Percentiles rank a stretch among this genome's conserved stretches.
Evolutionary conservation across 2,888 invertebrate genomes (phyloP).

Genomic region (Acleris laterana): DNA sequence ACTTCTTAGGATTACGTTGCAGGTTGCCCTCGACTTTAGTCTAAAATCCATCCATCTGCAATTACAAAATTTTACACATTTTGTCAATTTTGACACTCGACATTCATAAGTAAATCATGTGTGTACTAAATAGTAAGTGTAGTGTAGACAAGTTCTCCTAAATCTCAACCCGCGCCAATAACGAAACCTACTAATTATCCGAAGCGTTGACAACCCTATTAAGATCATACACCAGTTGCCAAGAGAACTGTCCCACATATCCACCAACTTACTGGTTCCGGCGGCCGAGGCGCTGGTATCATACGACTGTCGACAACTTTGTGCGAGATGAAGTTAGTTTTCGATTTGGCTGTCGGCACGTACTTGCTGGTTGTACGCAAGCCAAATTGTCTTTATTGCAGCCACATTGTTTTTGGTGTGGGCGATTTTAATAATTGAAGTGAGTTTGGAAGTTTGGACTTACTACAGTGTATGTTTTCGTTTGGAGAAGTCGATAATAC

Average conservation of each 20-base stretch:
- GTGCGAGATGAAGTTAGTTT: constrained; percentile 24
- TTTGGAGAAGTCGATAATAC: no score
- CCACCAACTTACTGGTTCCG: constrained; percentile 32
- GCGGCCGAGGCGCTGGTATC: constrained; percentile 22
- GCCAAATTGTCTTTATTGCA: constrained; percentile 30
- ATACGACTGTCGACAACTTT: constrained; percentile 31
- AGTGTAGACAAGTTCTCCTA: neutral
- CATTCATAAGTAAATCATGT: no score
- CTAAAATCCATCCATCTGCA: no score
- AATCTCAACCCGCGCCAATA: neutral
- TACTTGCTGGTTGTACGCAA: constrained; percentile 6
- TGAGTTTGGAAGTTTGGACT: neutral
- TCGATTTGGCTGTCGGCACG: constrained; percentile 22
- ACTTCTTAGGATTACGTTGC: no score
- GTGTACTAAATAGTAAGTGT: no score
- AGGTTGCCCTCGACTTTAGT: no score
- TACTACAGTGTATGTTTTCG: no score
- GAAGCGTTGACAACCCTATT: neutral
- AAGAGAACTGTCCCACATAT: constrained; percentile 30
- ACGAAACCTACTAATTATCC: neutral
- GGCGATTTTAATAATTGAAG: constrained; percentile 10
- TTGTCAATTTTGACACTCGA: no score
- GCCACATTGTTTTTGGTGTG: constrained; percentile 23
- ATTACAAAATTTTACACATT: no score
- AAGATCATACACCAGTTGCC: constrained; percentile 17